phyloP scores from a whole-genome alignment of 2,797 vertebrate genomes.

The Chloroceryle inda region DNA sequence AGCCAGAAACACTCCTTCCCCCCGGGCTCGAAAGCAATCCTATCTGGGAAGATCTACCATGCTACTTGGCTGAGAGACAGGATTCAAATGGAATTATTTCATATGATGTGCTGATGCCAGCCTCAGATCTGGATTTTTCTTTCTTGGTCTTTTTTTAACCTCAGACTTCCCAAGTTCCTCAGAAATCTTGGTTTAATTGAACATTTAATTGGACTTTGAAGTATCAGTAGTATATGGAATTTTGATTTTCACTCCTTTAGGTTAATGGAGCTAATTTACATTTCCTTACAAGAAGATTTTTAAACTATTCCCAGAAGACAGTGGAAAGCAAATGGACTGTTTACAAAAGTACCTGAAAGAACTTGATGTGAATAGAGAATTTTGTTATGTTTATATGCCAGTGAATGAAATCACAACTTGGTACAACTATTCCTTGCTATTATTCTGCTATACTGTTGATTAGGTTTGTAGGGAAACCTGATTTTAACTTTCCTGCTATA shows the following conservation, averaged over 20 bases:
- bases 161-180: slow-evolving; percentile 1
- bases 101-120: slow-evolving; percentile 56
- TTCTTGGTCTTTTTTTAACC: slow-evolving; percentile 42
- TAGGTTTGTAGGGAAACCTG: neutral
- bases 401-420: neutral
- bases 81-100: slow-evolving; percentile 65
- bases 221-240: neutral
- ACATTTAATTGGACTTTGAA: neutral
- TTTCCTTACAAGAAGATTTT: slow-evolving; percentile 16
- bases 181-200: slow-evolving; percentile 34
- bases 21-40: slow-evolving; percentile 58
- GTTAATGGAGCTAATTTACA: neutral
- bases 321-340: neutral
- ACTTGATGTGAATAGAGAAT: neutral
- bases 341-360: neutral
- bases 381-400: neutral
- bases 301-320: neutral
- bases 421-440: neutral
- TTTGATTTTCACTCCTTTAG: slow-evolving; percentile 23
- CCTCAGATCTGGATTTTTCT: slow-evolving; percentile 51
- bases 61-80: slow-evolving; percentile 57
- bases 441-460: neutral
- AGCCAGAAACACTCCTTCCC: slow-evolving; percentile 60
- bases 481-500: neutral
- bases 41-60: slow-evolving; percentile 68